A percentile compares a stretch with the other conserved stretches of the same genome.
Evolutionary conservation across 2,888 invertebrate genomes (phyloP).

Genomic region (Congeria kusceri): DNA sequence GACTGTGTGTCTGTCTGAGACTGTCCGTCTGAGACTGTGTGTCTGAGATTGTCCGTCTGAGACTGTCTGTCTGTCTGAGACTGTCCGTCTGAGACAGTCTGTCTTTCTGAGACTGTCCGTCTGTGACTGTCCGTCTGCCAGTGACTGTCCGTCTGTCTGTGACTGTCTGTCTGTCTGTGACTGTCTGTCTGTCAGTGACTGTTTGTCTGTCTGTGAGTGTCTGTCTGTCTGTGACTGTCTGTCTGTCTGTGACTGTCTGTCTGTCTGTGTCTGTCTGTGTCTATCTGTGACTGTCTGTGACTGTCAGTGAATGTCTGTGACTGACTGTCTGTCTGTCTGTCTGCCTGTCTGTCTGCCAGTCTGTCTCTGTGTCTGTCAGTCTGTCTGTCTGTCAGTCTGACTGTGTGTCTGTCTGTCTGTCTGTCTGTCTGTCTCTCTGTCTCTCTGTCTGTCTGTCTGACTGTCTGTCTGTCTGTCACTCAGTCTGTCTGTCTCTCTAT

Average conservation of each 20-base stretch:
- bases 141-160: too few species aligned
- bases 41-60: too few species aligned
- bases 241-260: slow-evolving; percentile 9
- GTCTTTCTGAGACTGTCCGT: too few species aligned
- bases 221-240: slow-evolving; percentile 4
- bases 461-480: slow-evolving; percentile 13
- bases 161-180: too few species aligned
- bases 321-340: too few species aligned
- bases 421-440: slow-evolving; percentile 12
- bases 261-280: slow-evolving; percentile 8
- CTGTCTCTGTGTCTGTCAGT: slow-evolving; percentile 13
- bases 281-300: too few species aligned
- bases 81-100: neutral
- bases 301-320: too few species aligned
- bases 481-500: slow-evolving; percentile 13
- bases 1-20: slow-evolving; percentile 1
- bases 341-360: too few species aligned
- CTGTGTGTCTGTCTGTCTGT: neutral
- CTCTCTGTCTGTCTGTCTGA: slow-evolving; percentile 17
- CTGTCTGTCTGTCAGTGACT: too few species aligned
- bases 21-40: too few species aligned
- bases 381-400: slow-evolving; percentile 14
- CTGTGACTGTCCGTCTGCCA: too few species aligned
- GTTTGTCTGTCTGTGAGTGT: neutral
- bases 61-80: slow-evolving; percentile 7